Conservation (phyloP, 2,797 vertebrate species). For the Chelmon rostratus region DNA sequence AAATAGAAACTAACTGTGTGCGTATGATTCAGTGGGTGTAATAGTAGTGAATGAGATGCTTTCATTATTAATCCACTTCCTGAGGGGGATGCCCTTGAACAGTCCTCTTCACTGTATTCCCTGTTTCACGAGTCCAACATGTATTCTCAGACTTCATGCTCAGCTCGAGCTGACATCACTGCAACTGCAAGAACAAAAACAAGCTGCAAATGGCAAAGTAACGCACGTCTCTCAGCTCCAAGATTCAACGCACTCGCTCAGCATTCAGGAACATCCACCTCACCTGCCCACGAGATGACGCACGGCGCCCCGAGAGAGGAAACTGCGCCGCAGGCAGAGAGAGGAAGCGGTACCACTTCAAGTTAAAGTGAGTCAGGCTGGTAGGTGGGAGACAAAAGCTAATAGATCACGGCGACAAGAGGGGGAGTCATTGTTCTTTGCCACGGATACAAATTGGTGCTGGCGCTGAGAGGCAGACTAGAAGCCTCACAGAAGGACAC, state of each 20-base stretch:
- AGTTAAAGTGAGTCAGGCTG: conserved; percentile 49
- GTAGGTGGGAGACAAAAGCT: conserved; percentile 47
- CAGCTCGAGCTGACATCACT: neutral
- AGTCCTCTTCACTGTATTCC: conserved; percentile 13
- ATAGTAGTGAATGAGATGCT: conserved; percentile 12
- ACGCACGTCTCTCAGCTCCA: conserved; percentile 1
- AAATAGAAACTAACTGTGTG: conserved; percentile 10
- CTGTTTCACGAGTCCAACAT: neutral
- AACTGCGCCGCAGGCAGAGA: conserved; percentile 24
- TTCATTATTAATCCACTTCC: conserved; percentile 49
- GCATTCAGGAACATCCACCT: conserved; percentile 42
- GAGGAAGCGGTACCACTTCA: conserved; percentile 19
- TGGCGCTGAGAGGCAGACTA: conserved; percentile 34
- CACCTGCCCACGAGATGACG: conserved; percentile 65
- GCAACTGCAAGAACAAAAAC: conserved; percentile 7
- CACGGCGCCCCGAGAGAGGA: conserved; percentile 29
- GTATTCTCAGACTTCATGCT: conserved; percentile 1
- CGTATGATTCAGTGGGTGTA: conserved; percentile 24
- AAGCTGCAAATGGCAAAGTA: neutral
- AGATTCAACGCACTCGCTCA: conserved; percentile 42
- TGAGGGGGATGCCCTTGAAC: conserved; percentile 33
- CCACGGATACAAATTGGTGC: conserved; percentile 47
- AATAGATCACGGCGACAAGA: conserved; percentile 18
- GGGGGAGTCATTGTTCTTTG: conserved; percentile 47
- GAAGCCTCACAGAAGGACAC: conserved; percentile 24